Evolutionary conservation across 2,797 vertebrate genomes (phyloP).

Genomic region (Phalanger gymnotis): DNA sequence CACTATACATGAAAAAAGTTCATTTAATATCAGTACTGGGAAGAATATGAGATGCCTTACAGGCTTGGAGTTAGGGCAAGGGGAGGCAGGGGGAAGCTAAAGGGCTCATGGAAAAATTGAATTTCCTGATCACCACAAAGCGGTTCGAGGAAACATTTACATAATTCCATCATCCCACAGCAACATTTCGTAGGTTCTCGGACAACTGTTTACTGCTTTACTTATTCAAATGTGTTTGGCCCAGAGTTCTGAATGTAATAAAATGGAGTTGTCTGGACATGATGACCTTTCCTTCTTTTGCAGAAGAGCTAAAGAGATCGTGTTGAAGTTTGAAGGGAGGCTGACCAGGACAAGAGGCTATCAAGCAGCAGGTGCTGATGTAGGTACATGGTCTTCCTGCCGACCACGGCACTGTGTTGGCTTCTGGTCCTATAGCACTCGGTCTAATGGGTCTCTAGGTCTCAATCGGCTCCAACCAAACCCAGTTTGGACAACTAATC

Average conservation of each 20-base stretch:
- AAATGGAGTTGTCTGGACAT: fast-evolving
- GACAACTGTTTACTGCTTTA: not conserved
- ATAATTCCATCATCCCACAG: fast-evolving
- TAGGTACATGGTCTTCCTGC: slow-evolving; percentile 75
- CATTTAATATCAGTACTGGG: not conserved
- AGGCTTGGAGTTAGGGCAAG: not conserved
- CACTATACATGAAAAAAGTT: not conserved
- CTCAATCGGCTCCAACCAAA: not conserved
- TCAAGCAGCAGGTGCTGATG: slow-evolving; percentile 97
- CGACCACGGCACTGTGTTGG: not conserved
- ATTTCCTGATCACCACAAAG: not conserved
- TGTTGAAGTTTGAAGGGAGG: slow-evolving; percentile 95
- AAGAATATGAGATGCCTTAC: not conserved
- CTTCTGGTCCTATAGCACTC: not conserved
- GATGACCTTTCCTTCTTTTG: not conserved
- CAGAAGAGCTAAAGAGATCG: slow-evolving; percentile 96
- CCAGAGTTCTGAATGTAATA: not conserved
- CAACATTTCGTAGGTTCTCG: fast-evolving
- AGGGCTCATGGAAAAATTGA: not conserved
- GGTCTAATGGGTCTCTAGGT: not conserved
- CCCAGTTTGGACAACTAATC: not conserved
- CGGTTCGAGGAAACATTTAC: not conserved
- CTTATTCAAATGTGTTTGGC: not conserved
- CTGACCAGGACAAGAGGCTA: slow-evolving; percentile 97
- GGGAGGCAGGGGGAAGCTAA: not conserved